Evolutionary conservation across 1,140 invertebrate genomes (phyloP), one percentile per base, ranked within the genome.

Genomic region (Penaeus japonicus): DNA sequence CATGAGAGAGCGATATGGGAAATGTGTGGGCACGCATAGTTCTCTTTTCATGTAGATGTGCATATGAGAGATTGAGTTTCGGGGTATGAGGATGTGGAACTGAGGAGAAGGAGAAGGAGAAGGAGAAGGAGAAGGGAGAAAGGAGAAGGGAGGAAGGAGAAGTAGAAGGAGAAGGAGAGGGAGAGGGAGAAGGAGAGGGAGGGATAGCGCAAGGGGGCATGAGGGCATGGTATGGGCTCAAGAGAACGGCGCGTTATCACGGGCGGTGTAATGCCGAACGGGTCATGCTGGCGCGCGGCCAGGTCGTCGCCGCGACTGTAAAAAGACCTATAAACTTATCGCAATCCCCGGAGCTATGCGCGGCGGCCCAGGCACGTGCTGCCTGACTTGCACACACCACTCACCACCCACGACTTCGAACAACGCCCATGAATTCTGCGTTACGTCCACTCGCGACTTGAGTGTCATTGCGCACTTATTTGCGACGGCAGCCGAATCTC

Each of bases 301-400:
- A 35, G 55, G 55, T 15, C 32, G 81, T 62, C 24, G 81, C 32
- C 55, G 47, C 27, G 75, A 77, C 84, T 79, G 84, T 86, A 86
- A 86, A 79, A 80, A 80, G 39, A 59, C 75, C 84, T 59, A 62
- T 86, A 86, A 86, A 86, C 84, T 79, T 86, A 86, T 57, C 30
- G 77, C 27, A 57, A 86, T 86, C 39, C 84, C 65, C 55, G 75
- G 24, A 86, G 79, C 84, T 79, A 86, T 80, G 84, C 77, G 75
- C 35, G 77, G 84, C 84, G 39, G 73, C 70, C 20, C 70, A 54
- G 84, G 84, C 84, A 78, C 84, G 84, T 85, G 84, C 84, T 73
- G 77, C 39, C 62, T 32, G 20, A 27, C 70, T 73, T 32, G 70
- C 70, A 18, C 53, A 20, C 53, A 24, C 62, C 81, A 24, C 57